Evolutionary conservation across 2,113 vertebrate species (phyloP), one percentile per base, ranked within the genome.

Genomic region (Nibea coibor): DNA sequence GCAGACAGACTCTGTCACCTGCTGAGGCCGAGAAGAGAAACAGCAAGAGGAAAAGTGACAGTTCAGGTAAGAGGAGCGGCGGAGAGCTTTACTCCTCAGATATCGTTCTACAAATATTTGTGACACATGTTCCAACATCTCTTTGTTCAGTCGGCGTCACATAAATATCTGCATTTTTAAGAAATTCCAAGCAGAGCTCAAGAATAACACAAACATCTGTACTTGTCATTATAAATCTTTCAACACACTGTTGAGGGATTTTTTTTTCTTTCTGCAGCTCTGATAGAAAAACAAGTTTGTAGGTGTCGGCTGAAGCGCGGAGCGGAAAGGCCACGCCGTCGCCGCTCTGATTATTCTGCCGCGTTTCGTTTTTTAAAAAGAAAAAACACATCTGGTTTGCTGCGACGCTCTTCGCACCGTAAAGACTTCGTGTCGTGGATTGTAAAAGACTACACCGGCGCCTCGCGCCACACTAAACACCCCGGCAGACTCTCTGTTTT

Each of bases 21-120:
- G 95, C 95, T 24, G 98, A 99, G 89, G 96, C 96, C 0, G 97
- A 99, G 93, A 99, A 99, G 94, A 94, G 97, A 82, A 95, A 92
- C 63, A 81, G 95, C 84, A 99, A 99, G 84, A 95, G 97, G 91
- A 98, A 98, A 95, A 97, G 97, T 93, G 97, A 99, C 93, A 98
- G 97, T 86, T 98, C 97, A 96, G 98, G 98, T 99, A 96, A 96
- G 93, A 78, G 1, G 57, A 53, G 50, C 0, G 17, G 22, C n/a
- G n/a, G 12, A 35, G 26, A 43, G 70, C 35, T 70, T 75, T 14
- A 31, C 24, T 26, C 53, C 12, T 70, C 8, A 20, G 17, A 10
- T 26, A 15, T 57, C 51, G 39, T 24, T 50, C 17, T 20, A 20
- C 15, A 12, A 10, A 16, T 11, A 43, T 16, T 50, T 39, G 39